Conservation (phyloP, 2,888 invertebrate genomes). For the Chalcosyrphus nemorum region DNA sequence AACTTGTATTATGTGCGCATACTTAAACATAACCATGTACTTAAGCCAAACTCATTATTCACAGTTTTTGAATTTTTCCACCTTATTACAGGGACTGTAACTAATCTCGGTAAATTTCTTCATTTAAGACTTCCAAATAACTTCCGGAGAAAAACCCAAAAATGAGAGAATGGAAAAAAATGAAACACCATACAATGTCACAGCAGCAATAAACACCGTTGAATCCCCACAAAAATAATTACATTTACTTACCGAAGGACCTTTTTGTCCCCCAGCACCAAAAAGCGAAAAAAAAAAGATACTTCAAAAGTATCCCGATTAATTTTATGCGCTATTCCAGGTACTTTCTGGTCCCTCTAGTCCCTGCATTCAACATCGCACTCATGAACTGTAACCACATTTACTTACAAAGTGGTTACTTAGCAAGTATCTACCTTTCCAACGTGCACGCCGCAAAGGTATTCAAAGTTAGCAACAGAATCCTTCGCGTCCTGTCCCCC, state of each 20-base stretch:
- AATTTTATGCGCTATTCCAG: conserved; percentile 59
- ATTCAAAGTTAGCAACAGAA: conserved; percentile 50
- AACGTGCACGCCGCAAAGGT: conserved; percentile 36
- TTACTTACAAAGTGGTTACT: conserved; percentile 70
- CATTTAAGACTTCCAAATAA: conserved; percentile 52
- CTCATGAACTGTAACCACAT: conserved; percentile 70
- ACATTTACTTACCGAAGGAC: conserved; percentile 56
- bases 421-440: conserved; percentile 41
- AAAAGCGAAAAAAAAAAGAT: not conserved
- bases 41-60: conserved; percentile 51
- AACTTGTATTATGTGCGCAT: not conserved
- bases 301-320: conserved; percentile 50
- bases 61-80: conserved; percentile 51
- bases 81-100: conserved; percentile 45
- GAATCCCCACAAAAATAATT: conserved; percentile 50
- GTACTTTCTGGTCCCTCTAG: conserved; percentile 6
- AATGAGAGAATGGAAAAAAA: not conserved
- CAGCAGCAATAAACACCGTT: conserved; percentile 48
- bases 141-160: conserved; percentile 25
- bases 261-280: conserved; percentile 18
- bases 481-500: conserved; percentile 29
- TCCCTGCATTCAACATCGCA: conserved; percentile 28
- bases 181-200: conserved; percentile 34
- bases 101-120: conserved; percentile 56
- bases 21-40: conserved; percentile 19